Conservation (phyloP, 1,140 invertebrate genomes). For the Trachymyrmex septentrionalis region DNA sequence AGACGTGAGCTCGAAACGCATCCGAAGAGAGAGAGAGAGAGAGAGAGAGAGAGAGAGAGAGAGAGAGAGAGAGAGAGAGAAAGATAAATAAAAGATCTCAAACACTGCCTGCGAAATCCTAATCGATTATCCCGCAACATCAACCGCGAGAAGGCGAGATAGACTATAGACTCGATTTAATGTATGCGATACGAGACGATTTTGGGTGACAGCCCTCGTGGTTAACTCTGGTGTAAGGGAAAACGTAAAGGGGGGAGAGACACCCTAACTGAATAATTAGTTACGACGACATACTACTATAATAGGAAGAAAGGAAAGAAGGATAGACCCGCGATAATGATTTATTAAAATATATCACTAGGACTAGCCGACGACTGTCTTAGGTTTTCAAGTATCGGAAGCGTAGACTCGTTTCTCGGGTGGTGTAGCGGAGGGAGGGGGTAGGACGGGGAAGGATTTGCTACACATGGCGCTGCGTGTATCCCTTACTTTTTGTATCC, state of each 20-base stretch:
- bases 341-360: conserved; percentile 85
- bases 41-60: no score
- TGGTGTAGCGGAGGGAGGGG: neutral
- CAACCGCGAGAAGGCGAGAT: conserved; percentile 75
- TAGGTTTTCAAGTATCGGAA: conserved; percentile 73
- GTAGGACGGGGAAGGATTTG: conserved; percentile 24
- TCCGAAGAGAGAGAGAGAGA: neutral
- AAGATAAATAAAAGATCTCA: neutral
- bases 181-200: conserved; percentile 78
- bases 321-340: conserved; percentile 75
- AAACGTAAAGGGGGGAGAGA: conserved; percentile 41
- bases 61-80: no score
- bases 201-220: conserved; percentile 74
- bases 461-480: conserved; percentile 63
- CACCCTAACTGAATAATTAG: conserved; percentile 77
- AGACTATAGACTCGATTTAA: conserved; percentile 79
- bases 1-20: neutral
- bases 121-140: conserved; percentile 75
- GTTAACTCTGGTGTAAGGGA: conserved; percentile 75
- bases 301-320: conserved; percentile 43
- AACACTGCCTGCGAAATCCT: conserved; percentile 33
- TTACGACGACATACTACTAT: conserved; percentile 78
- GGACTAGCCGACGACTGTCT: conserved; percentile 83
- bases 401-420: conserved; percentile 61
- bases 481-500: conserved; percentile 61